phyloP scores from a whole-genome alignment of 2,888 invertebrate species.

The Rhogogaster chlorosoma region DNA sequence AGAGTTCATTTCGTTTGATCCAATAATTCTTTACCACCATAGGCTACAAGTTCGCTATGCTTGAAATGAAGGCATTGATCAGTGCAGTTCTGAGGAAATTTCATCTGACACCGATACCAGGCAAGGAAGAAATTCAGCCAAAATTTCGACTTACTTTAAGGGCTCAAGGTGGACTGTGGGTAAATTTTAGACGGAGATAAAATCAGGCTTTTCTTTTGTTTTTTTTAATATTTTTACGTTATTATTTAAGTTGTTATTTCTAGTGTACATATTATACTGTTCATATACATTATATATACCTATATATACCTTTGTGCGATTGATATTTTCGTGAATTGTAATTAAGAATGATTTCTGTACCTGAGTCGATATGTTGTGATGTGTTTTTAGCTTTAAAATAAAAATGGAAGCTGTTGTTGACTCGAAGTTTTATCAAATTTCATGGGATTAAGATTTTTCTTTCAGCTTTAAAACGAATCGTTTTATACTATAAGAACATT shows the following conservation, averaged over 20 bases:
- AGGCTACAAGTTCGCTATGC: slow-evolving; percentile 85
- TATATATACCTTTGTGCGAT: slow-evolving; percentile 11
- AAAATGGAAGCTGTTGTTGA: not conserved
- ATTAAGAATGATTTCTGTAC: slow-evolving; percentile 36
- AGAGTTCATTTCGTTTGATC: not conserved
- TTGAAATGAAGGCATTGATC: slow-evolving; percentile 83
- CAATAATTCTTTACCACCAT: slow-evolving; percentile 62
- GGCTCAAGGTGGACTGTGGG: slow-evolving; percentile 81
- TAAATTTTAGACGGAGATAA: slow-evolving; percentile 75
- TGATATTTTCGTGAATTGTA: slow-evolving; percentile 23
- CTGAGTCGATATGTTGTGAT: not conserved
- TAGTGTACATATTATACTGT: slow-evolving; percentile 26
- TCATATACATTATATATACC: not conserved
- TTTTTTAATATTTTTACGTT: not conserved
- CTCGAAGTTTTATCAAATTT: not conserved
- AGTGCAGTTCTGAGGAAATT: slow-evolving; percentile 80
- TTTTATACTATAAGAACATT: no score
- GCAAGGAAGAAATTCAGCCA: slow-evolving; percentile 77
- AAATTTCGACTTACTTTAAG: slow-evolving; percentile 80
- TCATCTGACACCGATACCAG: slow-evolving; percentile 78
- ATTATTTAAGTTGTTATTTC: slow-evolving; percentile 10
- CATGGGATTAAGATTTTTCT: not conserved
- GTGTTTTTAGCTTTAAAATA: not conserved
- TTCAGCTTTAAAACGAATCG: not conserved
- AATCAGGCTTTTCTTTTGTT: not conserved